These are phyloP conservation scores for Trachelus stipa DNA, from an alignment of 2,888 invertebrate species.

Conservation along the genomic window DNA sequence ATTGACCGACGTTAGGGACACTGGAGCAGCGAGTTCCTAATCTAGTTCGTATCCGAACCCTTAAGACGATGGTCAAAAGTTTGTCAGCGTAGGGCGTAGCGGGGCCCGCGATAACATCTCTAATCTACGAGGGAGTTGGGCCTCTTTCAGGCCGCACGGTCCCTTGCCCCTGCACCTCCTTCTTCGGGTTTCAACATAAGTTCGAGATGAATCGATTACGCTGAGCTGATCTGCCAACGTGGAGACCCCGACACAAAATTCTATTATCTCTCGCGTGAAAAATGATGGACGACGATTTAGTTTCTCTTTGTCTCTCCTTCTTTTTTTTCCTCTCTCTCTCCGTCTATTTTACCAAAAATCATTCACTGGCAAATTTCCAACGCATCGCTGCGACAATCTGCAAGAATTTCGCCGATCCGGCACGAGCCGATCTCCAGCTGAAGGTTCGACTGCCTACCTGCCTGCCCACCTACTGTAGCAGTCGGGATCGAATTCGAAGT, in stretches of 20 bases:
- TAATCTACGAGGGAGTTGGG: conserved; percentile 30
- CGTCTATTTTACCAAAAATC: neutral
- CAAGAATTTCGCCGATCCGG: neutral
- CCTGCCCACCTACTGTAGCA: too few species aligned
- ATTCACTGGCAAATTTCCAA: neutral
- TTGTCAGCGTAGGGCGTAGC: neutral
- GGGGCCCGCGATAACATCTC: conserved; percentile 39
- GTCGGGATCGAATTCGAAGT: neutral
- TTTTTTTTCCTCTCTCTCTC: too few species aligned
- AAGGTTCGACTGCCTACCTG: neutral
- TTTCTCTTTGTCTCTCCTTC: too few species aligned
- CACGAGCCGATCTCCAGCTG: neutral
- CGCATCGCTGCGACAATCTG: too few species aligned
- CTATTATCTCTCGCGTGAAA: conserved; percentile 24
- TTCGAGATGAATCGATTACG: conserved; percentile 9
- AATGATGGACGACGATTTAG: conserved; percentile 2
- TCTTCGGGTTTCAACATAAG: conserved; percentile 3
- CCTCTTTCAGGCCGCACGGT: neutral
- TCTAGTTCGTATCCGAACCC: neutral
- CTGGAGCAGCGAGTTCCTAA: neutral
- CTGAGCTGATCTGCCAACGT: conserved; percentile 3
- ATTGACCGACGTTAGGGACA: conserved; percentile 11
- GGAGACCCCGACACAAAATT: conserved; percentile 23
- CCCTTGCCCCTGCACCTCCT: neutral
- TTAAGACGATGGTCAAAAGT: neutral